Conservation (phyloP, 2,113 vertebrate genomes). For the Elaphurus davidianus region DNA sequence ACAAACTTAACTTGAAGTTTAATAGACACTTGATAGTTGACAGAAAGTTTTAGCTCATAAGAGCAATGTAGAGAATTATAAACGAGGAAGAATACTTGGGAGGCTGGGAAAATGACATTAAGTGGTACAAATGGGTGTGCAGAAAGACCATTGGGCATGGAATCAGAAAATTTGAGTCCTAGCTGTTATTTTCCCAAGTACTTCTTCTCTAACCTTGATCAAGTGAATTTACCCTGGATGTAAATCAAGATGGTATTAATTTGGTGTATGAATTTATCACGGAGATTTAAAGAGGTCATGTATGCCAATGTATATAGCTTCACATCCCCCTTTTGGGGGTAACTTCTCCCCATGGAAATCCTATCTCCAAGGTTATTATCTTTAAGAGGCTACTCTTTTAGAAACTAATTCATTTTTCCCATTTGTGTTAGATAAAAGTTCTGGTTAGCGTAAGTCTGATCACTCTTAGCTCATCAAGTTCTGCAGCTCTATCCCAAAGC, state of each 20-base stretch:
- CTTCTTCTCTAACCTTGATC: neutral
- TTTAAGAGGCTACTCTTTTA: neutral
- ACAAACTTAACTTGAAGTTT: neutral
- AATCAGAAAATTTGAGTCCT: neutral
- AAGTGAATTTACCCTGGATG: neutral
- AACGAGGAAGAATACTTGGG: neutral
- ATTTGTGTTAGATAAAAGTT: conserved; percentile 13
- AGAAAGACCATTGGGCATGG: neutral
- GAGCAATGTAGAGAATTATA: neutral
- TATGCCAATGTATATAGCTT: neutral
- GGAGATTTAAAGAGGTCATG: neutral
- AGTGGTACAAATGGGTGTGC: neutral
- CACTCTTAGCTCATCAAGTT: neutral
- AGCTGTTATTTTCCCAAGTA: neutral
- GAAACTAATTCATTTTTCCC: neutral
- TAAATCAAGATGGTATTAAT: neutral
- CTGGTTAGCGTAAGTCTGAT: neutral
- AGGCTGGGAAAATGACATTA: neutral
- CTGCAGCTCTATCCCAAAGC: neutral
- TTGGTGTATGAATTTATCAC: neutral
- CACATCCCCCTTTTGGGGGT: neutral
- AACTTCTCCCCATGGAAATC: neutral
- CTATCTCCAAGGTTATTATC: neutral
- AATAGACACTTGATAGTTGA: neutral
- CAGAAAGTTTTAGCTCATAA: neutral